A percentile compares a stretch with the other conserved stretches of the same genome.
These are phyloP conservation scores for Choloepus hoffmanni DNA, from an alignment of 2,113 vertebrate genomes.

Conservation along the genomic window DNA sequence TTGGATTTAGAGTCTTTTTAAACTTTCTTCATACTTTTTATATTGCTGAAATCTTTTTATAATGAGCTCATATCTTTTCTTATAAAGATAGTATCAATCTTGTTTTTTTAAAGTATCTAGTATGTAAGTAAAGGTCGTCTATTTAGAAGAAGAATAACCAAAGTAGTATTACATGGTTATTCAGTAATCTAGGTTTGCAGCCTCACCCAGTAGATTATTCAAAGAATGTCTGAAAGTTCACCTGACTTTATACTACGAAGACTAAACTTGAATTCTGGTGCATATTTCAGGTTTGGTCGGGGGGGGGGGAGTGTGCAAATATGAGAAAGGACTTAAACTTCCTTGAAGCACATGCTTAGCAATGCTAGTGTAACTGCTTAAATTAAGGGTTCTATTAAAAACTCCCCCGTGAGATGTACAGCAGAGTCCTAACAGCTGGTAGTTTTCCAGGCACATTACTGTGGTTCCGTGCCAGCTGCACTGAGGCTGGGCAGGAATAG, in stretches of 20 bases:
- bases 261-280: not conserved
- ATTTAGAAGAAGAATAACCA: not conserved
- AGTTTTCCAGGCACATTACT: constrained; percentile 58
- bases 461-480: constrained; percentile 47
- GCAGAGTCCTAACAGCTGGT: not conserved
- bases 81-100: constrained; percentile 10
- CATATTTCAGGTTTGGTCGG: not conserved
- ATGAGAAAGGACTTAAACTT: constrained; percentile 43
- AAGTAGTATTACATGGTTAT: not conserved
- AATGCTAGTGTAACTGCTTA: constrained; percentile 44
- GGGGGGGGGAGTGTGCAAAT: constrained; percentile 27
- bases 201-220: constrained; percentile 17
- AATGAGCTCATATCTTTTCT: not conserved
- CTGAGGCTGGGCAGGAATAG: constrained; percentile 42
- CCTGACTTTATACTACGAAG: not conserved
- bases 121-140: not conserved
- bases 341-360: constrained; percentile 17
- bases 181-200: not conserved
- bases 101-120: not conserved
- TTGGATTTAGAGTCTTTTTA: not conserved
- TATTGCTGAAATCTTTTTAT: not conserved
- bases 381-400: constrained; percentile 48
- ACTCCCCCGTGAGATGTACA: not conserved
- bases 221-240: constrained; percentile 20
- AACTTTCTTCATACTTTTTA: not conserved